These are phyloP conservation scores for Myiagra hebetior DNA, from an alignment of 2,113 vertebrate species.

Conservation along the genomic window DNA sequence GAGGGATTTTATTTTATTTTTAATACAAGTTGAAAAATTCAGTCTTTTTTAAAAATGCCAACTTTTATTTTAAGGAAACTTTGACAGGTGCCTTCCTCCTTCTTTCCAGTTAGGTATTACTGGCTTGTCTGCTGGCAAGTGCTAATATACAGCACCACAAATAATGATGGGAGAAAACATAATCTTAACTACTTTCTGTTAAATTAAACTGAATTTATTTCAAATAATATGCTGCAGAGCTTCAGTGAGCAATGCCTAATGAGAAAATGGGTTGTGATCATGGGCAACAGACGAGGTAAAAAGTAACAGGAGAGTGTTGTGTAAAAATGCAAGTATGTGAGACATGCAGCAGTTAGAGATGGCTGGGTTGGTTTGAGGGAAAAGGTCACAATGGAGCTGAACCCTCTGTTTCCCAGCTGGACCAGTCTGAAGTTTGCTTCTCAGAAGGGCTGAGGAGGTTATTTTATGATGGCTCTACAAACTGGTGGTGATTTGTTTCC, in stretches of 20 bases:
- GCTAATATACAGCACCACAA: neutral
- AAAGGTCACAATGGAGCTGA: conserved; percentile 15
- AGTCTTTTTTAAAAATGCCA: neutral
- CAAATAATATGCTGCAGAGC: neutral
- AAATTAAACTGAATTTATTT: neutral
- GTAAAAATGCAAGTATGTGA: conserved; percentile 20
- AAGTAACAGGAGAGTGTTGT: conserved; percentile 29
- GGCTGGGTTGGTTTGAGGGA: conserved; percentile 37
- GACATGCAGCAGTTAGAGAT: conserved; percentile 4
- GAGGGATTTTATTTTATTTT: neutral
- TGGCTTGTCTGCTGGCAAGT: neutral
- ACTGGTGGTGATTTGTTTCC: neutral
- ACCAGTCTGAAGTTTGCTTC: neutral
- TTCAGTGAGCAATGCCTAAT: neutral
- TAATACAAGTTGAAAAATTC: neutral
- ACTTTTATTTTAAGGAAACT: neutral
- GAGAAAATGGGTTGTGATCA: neutral
- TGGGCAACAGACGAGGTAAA: conserved; percentile 23
- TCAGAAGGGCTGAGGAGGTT: neutral
- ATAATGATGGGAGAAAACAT: neutral
- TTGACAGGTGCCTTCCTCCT: neutral
- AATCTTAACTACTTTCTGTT: neutral
- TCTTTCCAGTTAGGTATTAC: neutral
- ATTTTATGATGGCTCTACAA: neutral
- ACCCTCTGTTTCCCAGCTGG: neutral